phyloP scores from a whole-genome alignment of 2,888 invertebrate genomes.

The Chrysodeixis includens region DNA sequence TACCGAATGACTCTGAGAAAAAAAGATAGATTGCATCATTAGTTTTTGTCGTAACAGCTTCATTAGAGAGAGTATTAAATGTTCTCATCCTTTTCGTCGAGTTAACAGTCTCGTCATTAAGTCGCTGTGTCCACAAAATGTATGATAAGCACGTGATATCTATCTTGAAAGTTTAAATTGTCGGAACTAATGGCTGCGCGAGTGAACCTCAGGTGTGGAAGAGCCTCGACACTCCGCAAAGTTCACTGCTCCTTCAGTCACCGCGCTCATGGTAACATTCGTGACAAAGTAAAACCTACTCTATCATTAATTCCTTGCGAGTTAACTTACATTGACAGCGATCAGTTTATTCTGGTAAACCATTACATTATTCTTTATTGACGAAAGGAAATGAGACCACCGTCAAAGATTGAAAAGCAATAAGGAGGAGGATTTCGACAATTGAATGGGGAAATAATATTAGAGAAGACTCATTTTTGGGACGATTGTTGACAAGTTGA shows the following conservation, averaged over 20 bases:
- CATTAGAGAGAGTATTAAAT: conserved; percentile 50
- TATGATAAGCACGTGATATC: conserved; percentile 75
- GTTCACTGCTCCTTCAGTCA: conserved; percentile 85
- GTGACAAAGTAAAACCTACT: conserved; percentile 68
- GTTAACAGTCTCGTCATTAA: conserved; percentile 48
- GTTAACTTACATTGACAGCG: conserved; percentile 51
- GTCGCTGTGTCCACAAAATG: conserved; percentile 57
- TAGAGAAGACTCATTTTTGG: conserved; percentile 26
- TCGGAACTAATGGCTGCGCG: conserved; percentile 83
- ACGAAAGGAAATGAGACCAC: conserved; percentile 71
- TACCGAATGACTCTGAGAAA: conserved; percentile 41
- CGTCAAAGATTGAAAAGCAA: conserved; percentile 63
- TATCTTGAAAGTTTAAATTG: conserved; percentile 78
- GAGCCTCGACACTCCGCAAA: conserved; percentile 79
- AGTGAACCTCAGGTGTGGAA: conserved; percentile 85
- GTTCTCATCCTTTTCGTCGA: conserved; percentile 36
- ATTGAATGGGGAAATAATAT: conserved; percentile 44
- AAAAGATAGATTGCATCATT: conserved; percentile 56
- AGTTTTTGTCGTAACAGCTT: conserved; percentile 52
- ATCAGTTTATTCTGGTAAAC: conserved; percentile 66
- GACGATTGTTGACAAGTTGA: conserved; percentile 20
- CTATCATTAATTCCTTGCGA: conserved; percentile 59
- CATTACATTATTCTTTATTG: conserved; percentile 72
- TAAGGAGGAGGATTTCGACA: conserved; percentile 42
- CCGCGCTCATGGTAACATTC: conserved; percentile 60